Evolutionary conservation across 2,113 vertebrate genomes (phyloP), one percentile per base, ranked within the genome.

Genomic region (Benitochromis conjunctus): DNA sequence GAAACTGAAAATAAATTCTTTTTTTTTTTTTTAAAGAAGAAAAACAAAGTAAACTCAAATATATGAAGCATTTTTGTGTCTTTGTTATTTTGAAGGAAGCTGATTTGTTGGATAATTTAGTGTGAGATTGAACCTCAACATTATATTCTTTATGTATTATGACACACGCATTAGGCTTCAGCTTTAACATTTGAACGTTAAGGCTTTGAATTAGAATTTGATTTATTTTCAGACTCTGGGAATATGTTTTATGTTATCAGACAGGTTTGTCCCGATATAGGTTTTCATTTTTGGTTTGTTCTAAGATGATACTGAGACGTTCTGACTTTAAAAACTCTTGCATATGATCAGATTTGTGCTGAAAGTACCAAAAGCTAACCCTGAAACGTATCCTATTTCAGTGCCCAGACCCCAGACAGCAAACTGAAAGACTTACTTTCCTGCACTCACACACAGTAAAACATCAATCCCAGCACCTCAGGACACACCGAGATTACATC

Each of bases 341-440:
- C 1, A 0, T 46, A 9, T 69, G n/a, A 3, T 43, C 64, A 69
- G 12, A 69, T 69, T 74, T 74, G 41, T 74, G 66, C 66, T 24
- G n/a, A 46, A 74, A 74, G 38, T 6, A 26, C 21, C 4, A 14
- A 71, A 71, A 43, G 14, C 69, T 18, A 7, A 48, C 43, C 5
- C 24, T 74, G 43, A 74, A 74, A 74, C 16, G 29, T 74, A 29
- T 48, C 12, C n/a, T 9, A 21, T 9, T 1, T 43, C 38, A 69
- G n/a, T 2, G 12, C 13, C 36, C 64, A 43, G 7, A 43, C 38
- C 38, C 38, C 38, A 43, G 38, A 43, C 38, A 69, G 24, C 38
- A 24, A 69, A 24, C 64, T 69, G 0, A 0, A 2, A 13, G 0
- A 43, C 64, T 69, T 24, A 43, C 5, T 69, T 24, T 69, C 5